A percentile compares a stretch with the other conserved stretches of the same genome.
Evolutionary conservation across 2,888 invertebrate genomes (phyloP).

Genomic region (Pegoplata infirma): DNA sequence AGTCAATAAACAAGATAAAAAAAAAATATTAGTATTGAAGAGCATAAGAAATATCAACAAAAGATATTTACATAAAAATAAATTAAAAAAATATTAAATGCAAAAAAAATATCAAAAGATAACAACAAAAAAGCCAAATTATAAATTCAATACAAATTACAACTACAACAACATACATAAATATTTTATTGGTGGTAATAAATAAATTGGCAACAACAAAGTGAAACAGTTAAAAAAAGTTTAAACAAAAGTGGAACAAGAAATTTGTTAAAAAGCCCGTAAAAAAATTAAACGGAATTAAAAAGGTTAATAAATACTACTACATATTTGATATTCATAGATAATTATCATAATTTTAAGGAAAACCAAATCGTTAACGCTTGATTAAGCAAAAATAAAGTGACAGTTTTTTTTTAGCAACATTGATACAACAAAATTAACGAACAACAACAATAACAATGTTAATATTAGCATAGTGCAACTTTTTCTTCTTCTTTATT

Average conservation of each 20-base stretch:
- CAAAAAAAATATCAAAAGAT: conserved; percentile 8
- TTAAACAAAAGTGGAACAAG: conserved; percentile 20
- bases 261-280: background rate
- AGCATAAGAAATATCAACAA: conserved; percentile 18
- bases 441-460: conserved; percentile 9
- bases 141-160: background rate
- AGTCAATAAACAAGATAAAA: conserved; percentile 21
- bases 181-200: no score
- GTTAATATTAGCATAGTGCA: background rate
- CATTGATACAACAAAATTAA: conserved; percentile 22
- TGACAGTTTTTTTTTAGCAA: conserved; percentile 63
- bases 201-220: conserved; percentile 4
- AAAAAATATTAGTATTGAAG: no score
- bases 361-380: conserved; percentile 24
- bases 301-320: background rate
- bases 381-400: conserved; percentile 65
- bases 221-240: conserved; percentile 13
- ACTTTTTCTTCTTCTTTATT: background rate
- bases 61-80: conserved; percentile 35
- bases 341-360: background rate
- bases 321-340: no score
- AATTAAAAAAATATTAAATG: conserved; percentile 11
- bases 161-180: no score
- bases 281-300: background rate
- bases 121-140: conserved; percentile 18